Evolutionary conservation across 2,888 invertebrate genomes (phyloP), one percentile per base, ranked within the genome.

Genomic region (Dicycla oo): DNA sequence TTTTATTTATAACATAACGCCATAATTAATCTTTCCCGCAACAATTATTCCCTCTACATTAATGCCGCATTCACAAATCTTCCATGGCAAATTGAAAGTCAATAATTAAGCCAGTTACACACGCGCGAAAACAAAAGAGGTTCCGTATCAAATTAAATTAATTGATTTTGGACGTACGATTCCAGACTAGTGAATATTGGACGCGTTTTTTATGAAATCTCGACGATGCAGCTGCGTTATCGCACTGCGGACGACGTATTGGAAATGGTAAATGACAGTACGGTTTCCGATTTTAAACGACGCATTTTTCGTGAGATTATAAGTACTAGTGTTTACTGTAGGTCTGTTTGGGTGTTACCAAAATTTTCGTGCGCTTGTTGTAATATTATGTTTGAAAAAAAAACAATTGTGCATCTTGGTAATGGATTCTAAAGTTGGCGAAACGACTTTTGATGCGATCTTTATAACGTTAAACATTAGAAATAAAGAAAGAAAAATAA

Each of bases 161-260:
- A 77, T 84, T 76, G 73, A 64, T 66, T 80, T 80, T 62, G 45
- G 45, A 71, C 66, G 60, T 68, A 58, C 73, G 20, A 49, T 73
- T 80, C 64, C 83, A 38, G 23, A 45, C 61, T 57, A 68, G 62
- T 78, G 73, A 80, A 75, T 69, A 73, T 69, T 75, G 74, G 49
- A 78, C 51, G 60, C 67, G 10, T 51, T 75, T 82, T 85, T 85
- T 75, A 75, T 78, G 68, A 75, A 77, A 79, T 73, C 75, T 60
- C 68, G n/a, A 66, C 78, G 77, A 69, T 70, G 69, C 61, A 70
- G 75, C 69, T 43, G 40, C 70, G 76, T 75, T 85, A 78, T 84
- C 84, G 73, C 43, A 53, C 71, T 77, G 75, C 56, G 77, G 23
- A 72, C 75, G 81, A 85, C 83, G 60, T 76, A 81, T 81, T 68